These are phyloP conservation scores for Torymus texanus DNA, from an alignment of 2,888 invertebrate species.

Conservation along the genomic window DNA sequence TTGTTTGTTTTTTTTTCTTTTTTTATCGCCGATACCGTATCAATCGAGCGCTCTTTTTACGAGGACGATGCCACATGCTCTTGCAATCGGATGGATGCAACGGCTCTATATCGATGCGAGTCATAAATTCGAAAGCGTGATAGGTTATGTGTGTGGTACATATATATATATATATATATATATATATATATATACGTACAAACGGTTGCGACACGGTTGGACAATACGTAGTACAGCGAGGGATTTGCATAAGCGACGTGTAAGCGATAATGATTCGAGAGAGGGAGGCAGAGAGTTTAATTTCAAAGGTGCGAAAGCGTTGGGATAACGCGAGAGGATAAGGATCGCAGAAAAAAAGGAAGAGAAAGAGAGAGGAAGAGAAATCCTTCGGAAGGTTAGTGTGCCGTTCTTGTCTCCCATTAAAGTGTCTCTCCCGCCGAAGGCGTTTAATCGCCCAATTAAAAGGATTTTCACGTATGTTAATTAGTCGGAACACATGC, in stretches of 20 bases:
- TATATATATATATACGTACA: neutral
- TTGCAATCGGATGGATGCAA: neutral
- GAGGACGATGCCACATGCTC: neutral
- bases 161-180: no score
- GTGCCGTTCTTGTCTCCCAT: conserved; percentile 59
- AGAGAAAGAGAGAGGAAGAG: conserved; percentile 52
- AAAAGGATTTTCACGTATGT: conserved; percentile 70
- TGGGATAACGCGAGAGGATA: conserved; percentile 33
- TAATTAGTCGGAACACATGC: conserved; percentile 71
- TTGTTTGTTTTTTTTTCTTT: neutral
- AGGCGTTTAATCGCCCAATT: conserved; percentile 68
- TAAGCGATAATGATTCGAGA: conserved; percentile 47
- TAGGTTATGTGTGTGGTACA: no score
- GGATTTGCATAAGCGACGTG: conserved; percentile 51
- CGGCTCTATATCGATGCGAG: neutral
- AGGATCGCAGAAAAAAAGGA: conserved; percentile 49
- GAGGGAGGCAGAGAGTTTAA: conserved; percentile 6
- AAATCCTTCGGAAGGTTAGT: conserved; percentile 45
- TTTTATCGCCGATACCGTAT: conserved; percentile 1
- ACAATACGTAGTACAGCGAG: conserved; percentile 35
- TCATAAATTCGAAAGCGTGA: conserved; percentile 26
- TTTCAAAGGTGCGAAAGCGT: conserved; percentile 36
- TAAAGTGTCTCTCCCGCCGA: conserved; percentile 60
- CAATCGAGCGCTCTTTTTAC: conserved; percentile 10
- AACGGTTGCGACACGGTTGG: conserved; percentile 27